phyloP scores from a whole-genome alignment of 2,113 vertebrate genomes.

The Morone chrysops region DNA sequence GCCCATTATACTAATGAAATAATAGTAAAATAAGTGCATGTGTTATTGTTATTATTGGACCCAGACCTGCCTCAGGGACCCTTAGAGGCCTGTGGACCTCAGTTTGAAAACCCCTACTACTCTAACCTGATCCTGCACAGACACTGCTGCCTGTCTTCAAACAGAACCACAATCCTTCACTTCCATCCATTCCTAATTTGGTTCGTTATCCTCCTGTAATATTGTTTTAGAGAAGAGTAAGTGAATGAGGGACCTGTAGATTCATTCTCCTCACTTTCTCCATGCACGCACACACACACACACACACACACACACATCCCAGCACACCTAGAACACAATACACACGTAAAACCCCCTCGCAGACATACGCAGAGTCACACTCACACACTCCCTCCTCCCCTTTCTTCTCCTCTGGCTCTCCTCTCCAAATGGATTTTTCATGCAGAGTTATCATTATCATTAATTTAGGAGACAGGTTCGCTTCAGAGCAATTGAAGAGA shows the following conservation, averaged over 20 bases:
- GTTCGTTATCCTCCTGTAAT: slow-evolving; percentile 27
- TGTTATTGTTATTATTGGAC: background rate
- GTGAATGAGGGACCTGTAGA: slow-evolving; percentile 48
- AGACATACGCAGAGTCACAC: background rate
- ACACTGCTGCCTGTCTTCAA: background rate
- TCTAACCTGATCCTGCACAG: background rate
- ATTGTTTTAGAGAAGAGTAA: slow-evolving; percentile 35
- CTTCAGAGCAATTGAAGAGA: slow-evolving; percentile 72
- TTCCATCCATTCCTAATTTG: slow-evolving; percentile 21
- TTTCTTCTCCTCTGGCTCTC: slow-evolving; percentile 63
- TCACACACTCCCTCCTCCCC: background rate
- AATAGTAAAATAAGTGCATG: background rate
- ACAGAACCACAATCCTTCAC: background rate
- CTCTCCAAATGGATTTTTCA: slow-evolving; percentile 76
- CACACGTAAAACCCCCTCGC: background rate
- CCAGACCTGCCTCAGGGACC: background rate
- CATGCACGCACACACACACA: slow-evolving; percentile 8
- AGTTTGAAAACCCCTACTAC: background rate
- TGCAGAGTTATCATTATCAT: slow-evolving; percentile 77
- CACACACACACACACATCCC: background rate
- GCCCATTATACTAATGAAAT: background rate
- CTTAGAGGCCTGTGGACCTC: background rate
- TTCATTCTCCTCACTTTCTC: slow-evolving; percentile 20
- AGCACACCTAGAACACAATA: background rate
- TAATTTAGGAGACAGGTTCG: slow-evolving; percentile 77